Conservation (phyloP, 2,113 vertebrate species). For the Scomber colias region DNA sequence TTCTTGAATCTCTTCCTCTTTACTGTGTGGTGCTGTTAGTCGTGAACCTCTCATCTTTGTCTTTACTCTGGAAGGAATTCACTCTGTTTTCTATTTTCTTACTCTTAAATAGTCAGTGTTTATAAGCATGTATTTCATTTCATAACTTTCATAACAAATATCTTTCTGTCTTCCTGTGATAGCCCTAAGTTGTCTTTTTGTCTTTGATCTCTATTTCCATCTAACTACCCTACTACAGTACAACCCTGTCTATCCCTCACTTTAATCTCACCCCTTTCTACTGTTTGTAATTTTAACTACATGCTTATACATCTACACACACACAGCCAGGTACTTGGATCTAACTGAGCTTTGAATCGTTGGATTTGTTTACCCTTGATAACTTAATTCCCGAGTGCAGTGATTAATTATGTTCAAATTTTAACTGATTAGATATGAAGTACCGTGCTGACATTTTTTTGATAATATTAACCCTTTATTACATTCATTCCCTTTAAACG, state of each 20-base stretch:
- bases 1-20: not conserved
- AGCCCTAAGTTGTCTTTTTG: not conserved
- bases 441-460: not conserved
- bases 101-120: not conserved
- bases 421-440: too few relatives aligned
- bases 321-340: not conserved
- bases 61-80: not conserved
- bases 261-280: not conserved
- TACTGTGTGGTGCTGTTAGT: slow-evolving; percentile 11
- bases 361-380: not conserved
- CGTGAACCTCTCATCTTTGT: not conserved
- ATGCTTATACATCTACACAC: not conserved
- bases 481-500: not conserved
- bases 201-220: not conserved
- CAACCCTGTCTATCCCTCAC: not conserved
- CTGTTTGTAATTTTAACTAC: not conserved
- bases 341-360: not conserved
- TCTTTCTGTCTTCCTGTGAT: not conserved
- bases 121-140: not conserved
- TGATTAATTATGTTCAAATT: not conserved
- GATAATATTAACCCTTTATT: not conserved
- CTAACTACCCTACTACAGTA: not conserved
- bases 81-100: not conserved
- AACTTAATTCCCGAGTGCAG: not conserved
- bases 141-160: not conserved